Evolutionary conservation across 2,797 vertebrate genomes (phyloP), one percentile per base, ranked within the genome.

Genomic region (Podarcis lilfordi): DNA sequence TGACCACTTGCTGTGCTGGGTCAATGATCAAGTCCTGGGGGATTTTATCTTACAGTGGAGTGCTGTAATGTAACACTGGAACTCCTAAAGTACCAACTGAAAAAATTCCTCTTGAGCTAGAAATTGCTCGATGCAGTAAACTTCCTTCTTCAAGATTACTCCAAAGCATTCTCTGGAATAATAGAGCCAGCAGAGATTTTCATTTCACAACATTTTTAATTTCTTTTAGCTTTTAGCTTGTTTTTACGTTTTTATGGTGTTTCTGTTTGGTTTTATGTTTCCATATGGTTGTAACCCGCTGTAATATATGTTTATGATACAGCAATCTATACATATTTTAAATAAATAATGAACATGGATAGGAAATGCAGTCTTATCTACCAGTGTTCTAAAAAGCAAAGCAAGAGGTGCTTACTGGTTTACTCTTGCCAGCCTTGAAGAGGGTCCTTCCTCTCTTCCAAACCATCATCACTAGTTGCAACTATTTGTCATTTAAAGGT

Each of bases 51-150:
- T 91, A 86, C 85, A 79, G 29, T 0, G 2, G 32, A 81, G 76
- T 86, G 68, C 86, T 43, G 43, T 91, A 84, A 17, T 50, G 45
- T 76, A 89, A 87, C 86, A 88, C n/a, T 89, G 89, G 92, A 89
- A n/a, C 69, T 45, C 61, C 50, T 23, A 64, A 61, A 80, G 84
- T 27, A 85, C 37, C 87, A 89, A 86, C 25, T 64, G 35, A 21
- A 71, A 23, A 76, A 43, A 61, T 91, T 59, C 80, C 90, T 82
- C 74, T 79, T 87, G 76, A 93, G 61, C 89, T 90, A 92, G 90
- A 96, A 94, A 89, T 92, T 66, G 68, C 86, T 96, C 92, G 91
- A 90, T 55, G 50, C 90, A 93, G 80, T 85, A 94, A 94, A 9
- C 74, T 23, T 84, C 90, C 86, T 87, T 19, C 61, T 85, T 55